phyloP scores from a whole-genome alignment of 2,797 vertebrate genomes.

The Rhabdophis nuchalis region DNA sequence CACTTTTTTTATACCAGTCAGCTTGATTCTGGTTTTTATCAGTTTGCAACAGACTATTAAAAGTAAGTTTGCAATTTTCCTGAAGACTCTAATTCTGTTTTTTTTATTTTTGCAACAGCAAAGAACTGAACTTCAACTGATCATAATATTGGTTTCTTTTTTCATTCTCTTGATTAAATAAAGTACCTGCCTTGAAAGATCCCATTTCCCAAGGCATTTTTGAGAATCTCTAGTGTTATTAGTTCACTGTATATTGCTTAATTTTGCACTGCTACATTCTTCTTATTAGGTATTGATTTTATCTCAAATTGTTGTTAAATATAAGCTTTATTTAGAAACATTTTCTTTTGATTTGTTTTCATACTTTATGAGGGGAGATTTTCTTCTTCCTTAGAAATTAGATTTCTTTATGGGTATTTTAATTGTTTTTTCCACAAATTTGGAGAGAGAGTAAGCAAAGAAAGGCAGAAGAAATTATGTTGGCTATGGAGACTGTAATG shows the following conservation, averaged over 20 bases:
- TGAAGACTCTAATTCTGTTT: slow-evolving; percentile 55
- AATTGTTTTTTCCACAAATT: background rate
- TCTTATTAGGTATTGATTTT: slow-evolving; percentile 45
- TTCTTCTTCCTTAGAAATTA: background rate
- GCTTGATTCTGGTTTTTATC: slow-evolving; percentile 72
- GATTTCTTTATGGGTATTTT: slow-evolving; percentile 43
- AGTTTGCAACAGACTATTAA: slow-evolving; percentile 63
- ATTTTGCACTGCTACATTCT: slow-evolving; percentile 49
- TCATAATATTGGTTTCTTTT: slow-evolving; percentile 62
- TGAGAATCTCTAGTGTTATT: slow-evolving; percentile 48
- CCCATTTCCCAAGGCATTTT: slow-evolving; percentile 51
- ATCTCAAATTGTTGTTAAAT: slow-evolving; percentile 24
- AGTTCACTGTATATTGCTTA: slow-evolving; percentile 37
- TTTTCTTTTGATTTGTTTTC: slow-evolving; percentile 14
- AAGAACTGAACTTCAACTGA: slow-evolving; percentile 60
- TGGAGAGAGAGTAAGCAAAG: background rate
- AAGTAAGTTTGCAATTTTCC: slow-evolving; percentile 58
- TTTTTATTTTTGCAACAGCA: slow-evolving; percentile 61
- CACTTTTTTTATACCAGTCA: slow-evolving; percentile 65
- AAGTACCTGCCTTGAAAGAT: slow-evolving; percentile 20
- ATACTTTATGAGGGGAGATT: background rate
- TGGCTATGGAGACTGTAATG: background rate
- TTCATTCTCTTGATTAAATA: slow-evolving; percentile 57
- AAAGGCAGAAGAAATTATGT: background rate
- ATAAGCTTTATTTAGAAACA: slow-evolving; percentile 17